These are phyloP conservation scores for Habropoda laboriosa DNA, from an alignment of 1,140 invertebrate species.

Conservation along the genomic window DNA sequence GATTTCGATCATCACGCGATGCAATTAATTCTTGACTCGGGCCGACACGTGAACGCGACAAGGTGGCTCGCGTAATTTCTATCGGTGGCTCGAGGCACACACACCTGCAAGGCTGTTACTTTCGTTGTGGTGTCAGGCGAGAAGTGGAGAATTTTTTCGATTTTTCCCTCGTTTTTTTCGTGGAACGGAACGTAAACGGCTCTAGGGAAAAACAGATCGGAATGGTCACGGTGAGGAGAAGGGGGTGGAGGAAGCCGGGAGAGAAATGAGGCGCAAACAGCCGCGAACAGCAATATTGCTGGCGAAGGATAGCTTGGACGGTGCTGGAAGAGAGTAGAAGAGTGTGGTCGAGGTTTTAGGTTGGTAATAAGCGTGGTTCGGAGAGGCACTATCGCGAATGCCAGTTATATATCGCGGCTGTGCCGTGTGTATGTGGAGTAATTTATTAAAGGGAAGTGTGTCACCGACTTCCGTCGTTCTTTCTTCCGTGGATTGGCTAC, in stretches of 20 bases:
- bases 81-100: not conserved
- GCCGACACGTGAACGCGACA: slow-evolving; percentile 4
- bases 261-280: slow-evolving; percentile 22
- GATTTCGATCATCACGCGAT: slow-evolving; percentile 49
- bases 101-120: no score
- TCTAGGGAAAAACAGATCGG: slow-evolving; percentile 19
- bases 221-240: not conserved
- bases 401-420: slow-evolving; percentile 2
- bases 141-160: no score
- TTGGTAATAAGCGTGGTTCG: slow-evolving; percentile 21
- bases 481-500: not conserved
- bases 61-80: not conserved
- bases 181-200: not conserved
- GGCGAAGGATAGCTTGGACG: not conserved
- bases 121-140: no score
- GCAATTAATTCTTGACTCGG: slow-evolving; percentile 37
- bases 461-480: slow-evolving; percentile 12
- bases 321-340: not conserved
- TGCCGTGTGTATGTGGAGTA: slow-evolving; percentile 15
- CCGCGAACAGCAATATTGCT: slow-evolving; percentile 31
- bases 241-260: not conserved
- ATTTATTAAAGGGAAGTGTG: slow-evolving; percentile 42
- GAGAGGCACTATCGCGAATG: slow-evolving; percentile 23
- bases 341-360: slow-evolving; percentile 27
- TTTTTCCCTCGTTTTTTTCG: not conserved